Evolutionary conservation across 2,888 invertebrate genomes (phyloP).

Genomic region (Tiliacea aurago): DNA sequence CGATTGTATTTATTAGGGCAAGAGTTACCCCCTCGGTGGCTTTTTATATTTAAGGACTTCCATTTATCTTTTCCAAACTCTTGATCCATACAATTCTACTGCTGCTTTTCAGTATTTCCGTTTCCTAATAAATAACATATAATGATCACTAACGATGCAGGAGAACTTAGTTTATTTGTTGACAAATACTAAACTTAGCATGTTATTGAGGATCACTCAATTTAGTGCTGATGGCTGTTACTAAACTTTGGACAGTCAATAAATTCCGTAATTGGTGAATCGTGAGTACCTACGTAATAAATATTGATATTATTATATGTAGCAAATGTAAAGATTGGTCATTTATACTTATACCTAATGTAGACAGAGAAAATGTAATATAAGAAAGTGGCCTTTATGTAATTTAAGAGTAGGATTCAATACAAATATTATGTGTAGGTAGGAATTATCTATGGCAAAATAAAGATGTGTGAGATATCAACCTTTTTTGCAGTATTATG

Average conservation of each 20-base stretch:
- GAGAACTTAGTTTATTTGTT: not conserved
- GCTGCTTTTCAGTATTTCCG: not conserved
- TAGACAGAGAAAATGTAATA: not conserved
- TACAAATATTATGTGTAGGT: not conserved
- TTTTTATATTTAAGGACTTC: no score
- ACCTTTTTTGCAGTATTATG: not conserved
- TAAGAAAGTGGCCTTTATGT: not conserved
- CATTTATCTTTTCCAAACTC: not conserved
- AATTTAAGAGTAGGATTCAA: not conserved
- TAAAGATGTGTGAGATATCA: not conserved
- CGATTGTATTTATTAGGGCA: not conserved
- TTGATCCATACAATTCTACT: no score
- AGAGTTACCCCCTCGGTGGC: not conserved
- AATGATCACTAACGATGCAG: not conserved
- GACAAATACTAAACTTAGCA: conserved; percentile 20
- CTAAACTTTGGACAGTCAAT: conserved; percentile 24
- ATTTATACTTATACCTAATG: not conserved
- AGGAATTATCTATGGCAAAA: not conserved
- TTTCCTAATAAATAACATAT: not conserved
- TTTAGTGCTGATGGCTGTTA: conserved; percentile 17
- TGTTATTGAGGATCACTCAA: conserved; percentile 9
- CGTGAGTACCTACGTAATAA: not conserved
- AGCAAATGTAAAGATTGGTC: conserved; percentile 5
- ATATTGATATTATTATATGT: conserved; percentile 18
- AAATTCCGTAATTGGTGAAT: conserved; percentile 20